A percentile compares a stretch with the other conserved stretches of the same genome.
phyloP scores from a whole-genome alignment of 1,140 invertebrate genomes.

The Bombus polaris region DNA sequence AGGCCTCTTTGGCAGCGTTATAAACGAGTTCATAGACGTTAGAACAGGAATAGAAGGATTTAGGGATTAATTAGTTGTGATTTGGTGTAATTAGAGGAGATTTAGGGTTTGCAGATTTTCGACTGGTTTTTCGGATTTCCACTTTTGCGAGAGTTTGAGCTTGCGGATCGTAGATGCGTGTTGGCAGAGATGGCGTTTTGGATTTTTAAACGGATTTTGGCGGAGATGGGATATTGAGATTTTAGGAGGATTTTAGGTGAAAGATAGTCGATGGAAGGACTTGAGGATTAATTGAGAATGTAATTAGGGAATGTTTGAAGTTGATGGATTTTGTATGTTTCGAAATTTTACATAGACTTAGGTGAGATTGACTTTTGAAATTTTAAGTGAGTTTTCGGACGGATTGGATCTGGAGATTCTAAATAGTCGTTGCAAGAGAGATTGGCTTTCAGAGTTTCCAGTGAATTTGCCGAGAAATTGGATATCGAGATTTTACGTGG shows the following conservation, averaged over 20 bases:
- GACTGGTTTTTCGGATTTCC: rapidly evolving
- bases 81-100: neutral
- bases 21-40: neutral
- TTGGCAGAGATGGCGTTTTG: too few relatives aligned
- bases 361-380: neutral
- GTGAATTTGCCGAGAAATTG: too few relatives aligned
- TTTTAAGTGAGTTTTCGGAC: neutral
- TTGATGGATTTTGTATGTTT: neutral
- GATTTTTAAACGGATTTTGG: too few relatives aligned
- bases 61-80: neutral
- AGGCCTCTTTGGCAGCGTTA: neutral
- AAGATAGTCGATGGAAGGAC: too few relatives aligned
- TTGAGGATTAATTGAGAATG: neutral
- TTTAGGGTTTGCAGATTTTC: neutral
- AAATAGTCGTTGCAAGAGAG: neutral
- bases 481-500: too few relatives aligned
- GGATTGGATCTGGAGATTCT: neutral
- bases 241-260: too few relatives aligned
- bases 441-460: too few relatives aligned
- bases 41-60: neutral
- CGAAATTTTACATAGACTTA: neutral
- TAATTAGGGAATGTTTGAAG: neutral
- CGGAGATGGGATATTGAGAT: too few relatives aligned
- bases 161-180: too few relatives aligned
- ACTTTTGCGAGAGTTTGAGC: neutral